Evolutionary conservation across 1,140 invertebrate genomes (phyloP), one percentile per base, ranked within the genome.

Genomic region (Drosophila chauvacae): DNA sequence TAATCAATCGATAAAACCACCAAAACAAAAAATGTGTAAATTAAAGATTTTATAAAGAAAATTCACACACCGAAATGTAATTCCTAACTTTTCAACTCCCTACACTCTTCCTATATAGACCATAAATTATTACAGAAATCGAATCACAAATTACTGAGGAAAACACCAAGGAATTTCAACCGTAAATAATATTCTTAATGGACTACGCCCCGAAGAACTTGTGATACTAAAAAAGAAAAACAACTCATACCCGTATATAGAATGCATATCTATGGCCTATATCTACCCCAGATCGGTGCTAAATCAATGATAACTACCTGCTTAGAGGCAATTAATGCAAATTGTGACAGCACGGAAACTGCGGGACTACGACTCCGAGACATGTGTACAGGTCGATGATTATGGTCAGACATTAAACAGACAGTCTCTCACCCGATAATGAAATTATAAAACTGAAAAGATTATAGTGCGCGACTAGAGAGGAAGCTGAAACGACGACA

Each of bases 271-370:
- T 73, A 57, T 75, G 81, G 76, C 81, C 84, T 77, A 87, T 81
- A 90, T 88, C 78, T 37, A 62, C n/a, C 58, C 59, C 50, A 88
- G 71, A 88, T 90, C 79, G 86, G 86, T 90, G 85, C 86, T 90
- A 90, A 90, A 90, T 90, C 85, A 90, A 90, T 90, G 81, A 88
- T 90, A 90, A 90, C 84, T 90, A 83, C 85, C 81, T 90, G 69
- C 85, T 90, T 90, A 90, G 80, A 57, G 66, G 71, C 81, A 90
- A 90, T 90, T 90, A 90, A 90, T 90, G 85, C 85, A 90, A 90
- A 90, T 90, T 90, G 85, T 88, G 85, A 90, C 85, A 88, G 80
- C 84, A 65, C 68, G 72, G 77, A 70, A 83, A 83, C 47, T 88
- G 83, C 80, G 82, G 88, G 72, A 74, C 53, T 26, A 70, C 53